These are phyloP conservation scores for Uloborus plumipes DNA, from an alignment of 2,888 invertebrate genomes.

Conservation along the genomic window DNA sequence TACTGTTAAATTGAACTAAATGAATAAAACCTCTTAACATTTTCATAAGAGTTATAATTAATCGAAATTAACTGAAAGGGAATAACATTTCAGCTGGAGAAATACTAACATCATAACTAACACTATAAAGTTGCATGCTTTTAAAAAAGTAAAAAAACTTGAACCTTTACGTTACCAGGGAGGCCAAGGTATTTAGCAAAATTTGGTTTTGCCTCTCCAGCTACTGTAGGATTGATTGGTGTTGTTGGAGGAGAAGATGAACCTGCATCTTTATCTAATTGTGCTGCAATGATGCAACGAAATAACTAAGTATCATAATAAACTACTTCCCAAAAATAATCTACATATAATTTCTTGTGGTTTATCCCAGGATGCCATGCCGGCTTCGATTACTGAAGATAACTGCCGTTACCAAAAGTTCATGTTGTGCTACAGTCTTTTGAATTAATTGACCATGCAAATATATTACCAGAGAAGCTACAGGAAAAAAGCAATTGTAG, in stretches of 20 bases:
- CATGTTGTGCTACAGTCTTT: too few relatives aligned
- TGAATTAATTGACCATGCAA: too few relatives aligned
- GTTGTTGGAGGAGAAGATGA: conserved; percentile 69
- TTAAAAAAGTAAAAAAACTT: conserved; percentile 37
- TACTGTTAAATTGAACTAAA: neutral
- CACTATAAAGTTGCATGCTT: conserved; percentile 29
- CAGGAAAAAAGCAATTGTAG: too few relatives aligned
- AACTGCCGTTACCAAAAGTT: too few relatives aligned
- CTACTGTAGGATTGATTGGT: conserved; percentile 71
- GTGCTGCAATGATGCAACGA: conserved; percentile 56
- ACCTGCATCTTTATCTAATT: conserved; percentile 64
- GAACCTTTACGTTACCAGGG: conserved; percentile 63
- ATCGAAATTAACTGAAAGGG: neutral
- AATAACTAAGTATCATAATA: neutral
- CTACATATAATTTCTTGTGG: conserved; percentile 14
- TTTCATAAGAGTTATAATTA: neutral
- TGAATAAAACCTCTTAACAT: neutral
- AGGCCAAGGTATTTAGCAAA: conserved; percentile 64
- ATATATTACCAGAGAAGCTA: too few relatives aligned
- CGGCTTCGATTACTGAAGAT: neutral
- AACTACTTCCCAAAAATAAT: neutral
- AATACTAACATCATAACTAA: neutral
- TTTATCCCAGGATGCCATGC: conserved; percentile 36
- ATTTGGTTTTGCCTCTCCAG: conserved; percentile 60
- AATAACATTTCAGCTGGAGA: neutral